These are phyloP conservation scores for Magallana angulata DNA, from an alignment of 1,140 invertebrate species.

Conservation along the genomic window DNA sequence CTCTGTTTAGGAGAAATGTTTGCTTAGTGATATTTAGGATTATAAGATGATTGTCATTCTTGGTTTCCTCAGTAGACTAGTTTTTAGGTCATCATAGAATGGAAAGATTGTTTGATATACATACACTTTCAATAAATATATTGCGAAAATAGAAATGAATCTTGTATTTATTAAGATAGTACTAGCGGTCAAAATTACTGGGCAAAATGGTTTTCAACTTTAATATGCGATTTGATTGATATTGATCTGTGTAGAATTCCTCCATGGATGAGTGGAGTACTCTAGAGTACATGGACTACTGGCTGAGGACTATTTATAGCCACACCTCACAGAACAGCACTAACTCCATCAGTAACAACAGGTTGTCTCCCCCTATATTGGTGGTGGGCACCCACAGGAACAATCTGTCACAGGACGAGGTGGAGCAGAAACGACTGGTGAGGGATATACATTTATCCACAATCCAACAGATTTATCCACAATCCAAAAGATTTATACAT, in stretches of 20 bases:
- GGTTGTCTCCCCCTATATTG: constrained; percentile 78
- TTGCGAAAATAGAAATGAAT: too few species aligned
- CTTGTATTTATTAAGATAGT: too few species aligned
- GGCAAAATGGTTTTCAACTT: neutral
- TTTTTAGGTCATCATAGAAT: too few species aligned
- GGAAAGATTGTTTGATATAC: too few species aligned
- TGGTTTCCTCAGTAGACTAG: too few species aligned
- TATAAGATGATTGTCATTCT: too few species aligned
- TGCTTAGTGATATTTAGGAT: too few species aligned
- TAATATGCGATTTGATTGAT: neutral
- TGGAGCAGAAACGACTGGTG: constrained; percentile 66
- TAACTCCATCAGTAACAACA: constrained; percentile 67
- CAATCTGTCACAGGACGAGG: constrained; percentile 69
- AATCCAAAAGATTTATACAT: too few species aligned
- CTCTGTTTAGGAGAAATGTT: too few species aligned
- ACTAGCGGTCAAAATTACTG: too few species aligned
- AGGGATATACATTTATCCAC: neutral
- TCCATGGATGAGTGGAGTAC: constrained; percentile 61
- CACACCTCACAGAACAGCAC: constrained; percentile 74
- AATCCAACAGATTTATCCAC: too few species aligned
- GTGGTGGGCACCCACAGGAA: constrained; percentile 79
- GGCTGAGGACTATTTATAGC: constrained; percentile 76
- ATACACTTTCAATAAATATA: too few species aligned
- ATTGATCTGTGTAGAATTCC: constrained; percentile 1
- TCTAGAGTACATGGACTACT: constrained; percentile 77